Percentiles rank a stretch among this genome's conserved stretches.
These are phyloP conservation scores for Sprattus sprattus DNA, from an alignment of 2,113 vertebrate genomes.

Conservation along the genomic window DNA sequence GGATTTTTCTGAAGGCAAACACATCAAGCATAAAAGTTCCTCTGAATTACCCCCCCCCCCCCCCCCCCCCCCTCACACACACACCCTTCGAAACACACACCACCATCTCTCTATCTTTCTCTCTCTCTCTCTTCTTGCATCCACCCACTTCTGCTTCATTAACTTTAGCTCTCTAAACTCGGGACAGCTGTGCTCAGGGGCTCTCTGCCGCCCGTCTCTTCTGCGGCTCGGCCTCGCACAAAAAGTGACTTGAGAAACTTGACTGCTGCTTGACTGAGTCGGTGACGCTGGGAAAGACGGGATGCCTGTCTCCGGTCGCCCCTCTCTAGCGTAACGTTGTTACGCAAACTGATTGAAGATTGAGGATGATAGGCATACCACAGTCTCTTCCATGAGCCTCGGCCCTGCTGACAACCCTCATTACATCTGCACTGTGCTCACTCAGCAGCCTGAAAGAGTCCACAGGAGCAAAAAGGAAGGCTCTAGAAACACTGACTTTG, in stretches of 20 bases:
- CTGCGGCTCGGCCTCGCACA: constrained; percentile 28
- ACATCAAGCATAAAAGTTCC: background rate
- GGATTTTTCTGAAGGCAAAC: constrained; percentile 29
- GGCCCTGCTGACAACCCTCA: background rate
- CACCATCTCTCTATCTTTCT: background rate
- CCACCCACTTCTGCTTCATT: constrained; percentile 45
- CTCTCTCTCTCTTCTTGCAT: background rate
- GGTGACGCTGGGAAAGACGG: background rate
- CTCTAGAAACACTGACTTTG: background rate
- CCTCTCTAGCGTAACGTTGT: background rate
- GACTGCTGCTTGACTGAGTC: background rate
- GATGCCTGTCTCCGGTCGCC: background rate
- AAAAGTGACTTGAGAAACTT: constrained; percentile 29
- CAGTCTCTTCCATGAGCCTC: background rate
- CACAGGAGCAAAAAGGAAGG: background rate
- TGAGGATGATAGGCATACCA: background rate
- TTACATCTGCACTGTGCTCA: background rate
- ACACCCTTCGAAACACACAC: background rate
- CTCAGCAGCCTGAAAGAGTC: background rate
- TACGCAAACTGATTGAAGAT: background rate
- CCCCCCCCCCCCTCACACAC: background rate
- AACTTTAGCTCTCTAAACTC: constrained; percentile 27
- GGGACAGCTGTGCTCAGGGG: constrained; percentile 42
- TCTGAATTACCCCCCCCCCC: background rate
- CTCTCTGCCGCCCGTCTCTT: constrained; percentile 40